phyloP scores from a whole-genome alignment of 2,797 vertebrate genomes.

The Stomatorhinus walkeri region DNA sequence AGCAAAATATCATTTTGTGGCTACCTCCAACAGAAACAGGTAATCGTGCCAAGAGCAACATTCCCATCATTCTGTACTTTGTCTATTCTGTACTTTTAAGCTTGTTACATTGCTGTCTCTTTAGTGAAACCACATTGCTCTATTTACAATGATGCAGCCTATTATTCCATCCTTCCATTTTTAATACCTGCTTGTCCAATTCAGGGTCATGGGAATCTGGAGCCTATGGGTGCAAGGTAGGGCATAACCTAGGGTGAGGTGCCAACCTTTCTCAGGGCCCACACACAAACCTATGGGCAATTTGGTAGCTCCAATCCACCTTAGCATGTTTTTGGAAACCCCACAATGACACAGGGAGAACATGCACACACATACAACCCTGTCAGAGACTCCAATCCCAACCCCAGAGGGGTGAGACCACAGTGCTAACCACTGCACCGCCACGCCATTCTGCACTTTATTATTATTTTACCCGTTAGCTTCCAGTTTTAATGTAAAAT shows the following conservation, averaged over 20 bases:
- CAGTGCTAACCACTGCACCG: not conserved
- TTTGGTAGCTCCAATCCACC: not conserved
- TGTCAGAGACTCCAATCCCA: not conserved
- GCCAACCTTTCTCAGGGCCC: not conserved
- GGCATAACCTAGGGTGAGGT: not conserved
- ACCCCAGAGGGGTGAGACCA: not conserved
- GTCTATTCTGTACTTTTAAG: not conserved
- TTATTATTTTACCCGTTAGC: not conserved
- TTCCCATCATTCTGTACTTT: not conserved
- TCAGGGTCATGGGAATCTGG: not conserved
- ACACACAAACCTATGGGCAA: not conserved
- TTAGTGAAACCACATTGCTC: not conserved
- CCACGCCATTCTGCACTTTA: not conserved
- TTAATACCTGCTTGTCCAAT: not conserved
- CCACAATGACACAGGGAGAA: not conserved
- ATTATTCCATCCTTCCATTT: not conserved
- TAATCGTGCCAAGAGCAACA: not conserved
- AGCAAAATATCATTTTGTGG: not conserved
- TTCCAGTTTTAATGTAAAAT: conserved; percentile 4
- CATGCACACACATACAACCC: not conserved
- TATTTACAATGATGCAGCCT: not conserved
- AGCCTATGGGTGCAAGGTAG: not conserved
- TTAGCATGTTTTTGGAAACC: not conserved
- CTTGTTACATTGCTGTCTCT: not conserved
- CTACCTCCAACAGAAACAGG: not conserved